Base-by-base conservation (phyloP, 1,140 invertebrate species). In the Rhagoletis zephyria region DNA sequence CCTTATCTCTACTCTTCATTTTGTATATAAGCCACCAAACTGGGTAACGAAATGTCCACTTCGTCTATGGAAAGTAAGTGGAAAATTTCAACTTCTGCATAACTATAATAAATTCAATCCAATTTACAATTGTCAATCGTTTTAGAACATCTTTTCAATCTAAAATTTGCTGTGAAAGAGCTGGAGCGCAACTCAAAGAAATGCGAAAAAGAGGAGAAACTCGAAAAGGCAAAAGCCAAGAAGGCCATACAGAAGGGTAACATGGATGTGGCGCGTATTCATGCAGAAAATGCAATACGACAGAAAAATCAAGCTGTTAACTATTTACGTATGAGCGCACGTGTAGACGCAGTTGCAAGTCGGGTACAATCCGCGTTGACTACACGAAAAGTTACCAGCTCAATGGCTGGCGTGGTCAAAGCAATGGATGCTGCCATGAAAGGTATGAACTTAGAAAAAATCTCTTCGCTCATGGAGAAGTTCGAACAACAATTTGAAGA, bases 351-450 rank as follows among this genome's bases (percentile, higher is more conserved):
- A 19, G 99, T 99, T 4, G 97, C 98, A 19, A 97, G 97, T 90
- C 95, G 99, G 93, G 98, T 99, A 4, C 98, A 99, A 93, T 98
- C 98, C n/a, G 98, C 98, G 12, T 94, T 99, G 3, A 99, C 98
- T 12, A 99, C 97, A 7, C 96, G 97, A 93, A 98, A 98, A 92
- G 94, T 95, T 1, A 93, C 90, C 9, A 95, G 96, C 89, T 97
- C 96, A 3, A 97, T 97, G 97, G 96, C 96, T 63, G 98, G 98
- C 88, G 99, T 99, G 2, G 98, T 99, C 0, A 99, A 99, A 93
- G 98, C 98, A 14, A 99, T 99, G 98, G 99, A 99, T 94, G 97
- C 98, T 60, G 99, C 99, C 7, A 99, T 99, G 98, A 99, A 98
- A 91, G 99, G 98, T 45, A 99, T 99, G 98, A 99, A 99, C 94